phyloP scores from a whole-genome alignment of 2,797 vertebrate species.

The Poeciliopsis presidionis region DNA sequence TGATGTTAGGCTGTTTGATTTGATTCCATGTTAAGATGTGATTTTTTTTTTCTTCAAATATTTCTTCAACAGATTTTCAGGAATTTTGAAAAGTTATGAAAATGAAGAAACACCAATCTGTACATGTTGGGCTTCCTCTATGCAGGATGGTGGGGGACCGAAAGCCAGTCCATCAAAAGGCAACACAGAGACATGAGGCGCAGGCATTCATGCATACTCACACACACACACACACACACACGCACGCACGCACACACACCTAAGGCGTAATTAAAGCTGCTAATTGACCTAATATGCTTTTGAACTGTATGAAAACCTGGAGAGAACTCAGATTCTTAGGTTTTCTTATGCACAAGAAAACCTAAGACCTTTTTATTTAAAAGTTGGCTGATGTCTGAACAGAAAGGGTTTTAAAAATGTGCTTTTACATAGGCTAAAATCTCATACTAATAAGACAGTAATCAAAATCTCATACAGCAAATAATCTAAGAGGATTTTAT shows the following conservation, averaged over 20 bases:
- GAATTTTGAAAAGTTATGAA: neutral
- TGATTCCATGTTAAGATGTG: neutral
- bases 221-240: neutral
- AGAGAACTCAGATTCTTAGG: neutral
- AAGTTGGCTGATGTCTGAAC: neutral
- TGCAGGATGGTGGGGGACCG: neutral
- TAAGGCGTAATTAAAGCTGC: neutral
- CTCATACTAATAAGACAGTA: neutral
- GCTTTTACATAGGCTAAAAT: neutral
- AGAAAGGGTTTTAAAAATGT: neutral
- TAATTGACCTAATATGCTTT: neutral
- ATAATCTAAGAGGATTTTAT: slow-evolving; percentile 38
- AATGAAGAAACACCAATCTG: neutral
- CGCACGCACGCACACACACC: neutral
- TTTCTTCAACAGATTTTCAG: neutral
- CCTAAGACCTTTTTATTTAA: neutral
- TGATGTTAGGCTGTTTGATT: neutral
- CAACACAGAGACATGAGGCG: neutral
- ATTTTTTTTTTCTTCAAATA: neutral
- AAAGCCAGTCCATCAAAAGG: neutral
- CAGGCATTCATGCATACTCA: neutral
- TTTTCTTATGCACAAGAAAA: neutral
- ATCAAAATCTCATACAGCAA: neutral
- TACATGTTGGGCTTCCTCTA: neutral
- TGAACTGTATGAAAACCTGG: neutral